A percentile compares a stretch with the other conserved stretches of the same genome.
Conservation (phyloP, 2,888 invertebrate genomes). For the Camptogramma bilineatum region DNA sequence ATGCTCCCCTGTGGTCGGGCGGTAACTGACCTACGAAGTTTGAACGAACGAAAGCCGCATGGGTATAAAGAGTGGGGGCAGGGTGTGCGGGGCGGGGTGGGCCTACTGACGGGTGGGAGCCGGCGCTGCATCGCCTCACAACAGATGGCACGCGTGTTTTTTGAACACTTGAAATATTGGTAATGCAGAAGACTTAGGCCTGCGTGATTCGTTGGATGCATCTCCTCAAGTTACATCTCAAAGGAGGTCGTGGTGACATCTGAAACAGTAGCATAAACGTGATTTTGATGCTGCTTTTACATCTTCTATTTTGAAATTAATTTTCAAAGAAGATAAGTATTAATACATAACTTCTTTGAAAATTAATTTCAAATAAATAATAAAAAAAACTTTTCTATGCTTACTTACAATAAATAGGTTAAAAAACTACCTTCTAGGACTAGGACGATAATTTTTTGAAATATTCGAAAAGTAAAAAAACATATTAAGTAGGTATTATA, state of each 20-base stretch:
- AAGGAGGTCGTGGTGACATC: conserved; percentile 74
- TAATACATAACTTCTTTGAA: too few relatives aligned
- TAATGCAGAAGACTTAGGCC: conserved; percentile 78
- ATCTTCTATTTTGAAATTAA: not conserved
- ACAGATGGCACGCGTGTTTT: conserved; percentile 85
- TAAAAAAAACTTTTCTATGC: too few relatives aligned
- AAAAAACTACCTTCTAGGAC: too few relatives aligned
- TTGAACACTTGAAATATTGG: conserved; percentile 81
- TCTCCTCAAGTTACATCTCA: conserved; percentile 78
- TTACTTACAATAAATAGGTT: too few relatives aligned
- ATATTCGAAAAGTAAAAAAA: too few relatives aligned
- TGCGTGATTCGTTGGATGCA: conserved; percentile 78
- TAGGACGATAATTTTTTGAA: too few relatives aligned
- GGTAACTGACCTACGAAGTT: conserved; percentile 87
- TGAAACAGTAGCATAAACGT: conserved; percentile 58
- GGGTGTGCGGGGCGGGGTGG: conserved; percentile 62
- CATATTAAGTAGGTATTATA: too few relatives aligned
- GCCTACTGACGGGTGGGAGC: conserved; percentile 75
- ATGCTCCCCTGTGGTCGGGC: conserved; percentile 85
- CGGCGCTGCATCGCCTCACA: conserved; percentile 80
- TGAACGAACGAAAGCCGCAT: conserved; percentile 85
- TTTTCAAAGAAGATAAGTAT: too few relatives aligned
- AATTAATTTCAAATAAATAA: too few relatives aligned
- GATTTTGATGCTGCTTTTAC: conserved; percentile 2
- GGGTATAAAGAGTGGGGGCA: conserved; percentile 69